These are phyloP conservation scores for Heliconius congener DNA, from an alignment of 1,140 invertebrate genomes.

Conservation along the genomic window DNA sequence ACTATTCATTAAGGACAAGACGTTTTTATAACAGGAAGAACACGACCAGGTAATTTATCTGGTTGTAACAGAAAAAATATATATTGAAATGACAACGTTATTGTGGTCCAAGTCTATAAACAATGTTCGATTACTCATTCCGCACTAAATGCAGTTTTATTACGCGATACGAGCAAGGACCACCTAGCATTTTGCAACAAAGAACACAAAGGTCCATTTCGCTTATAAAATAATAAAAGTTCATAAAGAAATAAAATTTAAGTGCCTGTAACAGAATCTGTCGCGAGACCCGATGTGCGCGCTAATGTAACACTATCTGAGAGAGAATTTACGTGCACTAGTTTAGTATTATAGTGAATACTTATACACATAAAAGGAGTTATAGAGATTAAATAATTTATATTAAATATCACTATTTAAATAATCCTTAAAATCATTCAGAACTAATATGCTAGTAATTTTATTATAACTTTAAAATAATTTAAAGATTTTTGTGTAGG, in stretches of 20 bases:
- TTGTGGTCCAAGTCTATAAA: conserved; percentile 51
- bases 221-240: conserved; percentile 70
- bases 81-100: conserved; percentile 53
- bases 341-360: conserved; percentile 17
- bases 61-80: conserved; percentile 44
- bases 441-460: no score
- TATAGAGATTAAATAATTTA: not conserved
- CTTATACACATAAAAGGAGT: not conserved
- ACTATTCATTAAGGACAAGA: conserved; percentile 47
- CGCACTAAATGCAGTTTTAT: conserved; percentile 65
- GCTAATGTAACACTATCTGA: conserved; percentile 68
- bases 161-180: conserved; percentile 52
- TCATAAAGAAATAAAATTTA: conserved; percentile 76
- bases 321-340: conserved; percentile 55
- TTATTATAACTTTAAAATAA: no score
- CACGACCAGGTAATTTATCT: conserved; percentile 51
- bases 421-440: not conserved
- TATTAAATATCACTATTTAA: not conserved
- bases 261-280: conserved; percentile 69
- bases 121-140: conserved; percentile 65
- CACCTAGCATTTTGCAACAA: conserved; percentile 66
- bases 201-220: conserved; percentile 59
- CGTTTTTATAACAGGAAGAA: conserved; percentile 55
- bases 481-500: no score
- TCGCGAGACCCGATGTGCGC: conserved; percentile 47